These are phyloP conservation scores for Python bivittatus DNA, from an alignment of 2,113 vertebrate species.

Conservation along the genomic window DNA sequence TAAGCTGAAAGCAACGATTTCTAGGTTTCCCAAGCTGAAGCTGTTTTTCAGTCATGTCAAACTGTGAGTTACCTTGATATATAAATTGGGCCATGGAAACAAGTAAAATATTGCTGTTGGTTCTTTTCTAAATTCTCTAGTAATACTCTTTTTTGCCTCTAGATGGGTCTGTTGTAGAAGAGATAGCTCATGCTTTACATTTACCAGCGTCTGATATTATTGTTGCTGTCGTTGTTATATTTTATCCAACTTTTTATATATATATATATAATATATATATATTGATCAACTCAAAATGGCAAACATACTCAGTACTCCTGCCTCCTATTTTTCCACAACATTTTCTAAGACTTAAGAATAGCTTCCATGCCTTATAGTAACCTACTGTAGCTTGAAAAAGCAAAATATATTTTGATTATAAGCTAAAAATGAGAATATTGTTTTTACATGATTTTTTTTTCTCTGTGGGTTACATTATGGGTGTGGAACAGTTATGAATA, in stretches of 20 bases:
- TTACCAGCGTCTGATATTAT: neutral
- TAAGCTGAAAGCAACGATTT: neutral
- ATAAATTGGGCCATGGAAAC: neutral
- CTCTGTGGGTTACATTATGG: neutral
- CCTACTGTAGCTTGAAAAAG: neutral
- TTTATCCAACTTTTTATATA: neutral
- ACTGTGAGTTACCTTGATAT: neutral
- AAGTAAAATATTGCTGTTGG: neutral
- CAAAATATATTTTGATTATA: neutral
- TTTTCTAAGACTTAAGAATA: neutral
- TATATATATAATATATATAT: neutral
- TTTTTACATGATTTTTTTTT: neutral
- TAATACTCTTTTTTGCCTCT: neutral
- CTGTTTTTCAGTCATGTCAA: neutral
- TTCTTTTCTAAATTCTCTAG: neutral
- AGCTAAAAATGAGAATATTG: neutral
- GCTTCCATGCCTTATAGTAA: neutral
- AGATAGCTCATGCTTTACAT: neutral
- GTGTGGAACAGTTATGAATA: neutral
- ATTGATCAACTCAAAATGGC: neutral
- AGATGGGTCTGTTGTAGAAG: neutral
- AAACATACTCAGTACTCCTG: neutral
- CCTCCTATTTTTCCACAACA: neutral
- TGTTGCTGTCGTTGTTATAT: neutral
- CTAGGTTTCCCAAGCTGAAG: neutral